A percentile compares a stretch with the other conserved stretches of the same genome.
Conservation (phyloP, 2,888 invertebrate species). For the Leptogaster cylindrica region DNA sequence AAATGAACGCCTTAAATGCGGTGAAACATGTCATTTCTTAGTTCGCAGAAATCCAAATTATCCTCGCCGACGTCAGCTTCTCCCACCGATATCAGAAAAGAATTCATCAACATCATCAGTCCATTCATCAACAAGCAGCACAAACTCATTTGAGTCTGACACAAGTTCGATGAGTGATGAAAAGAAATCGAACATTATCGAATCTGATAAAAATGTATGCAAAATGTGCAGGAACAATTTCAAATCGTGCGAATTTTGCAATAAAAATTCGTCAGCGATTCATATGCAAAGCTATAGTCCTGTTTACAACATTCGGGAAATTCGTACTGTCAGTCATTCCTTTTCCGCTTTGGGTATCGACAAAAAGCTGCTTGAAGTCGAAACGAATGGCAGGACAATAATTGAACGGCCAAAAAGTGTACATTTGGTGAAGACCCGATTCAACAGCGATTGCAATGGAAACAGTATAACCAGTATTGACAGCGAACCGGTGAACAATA, state of each 20-base stretch:
- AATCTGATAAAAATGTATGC: conserved; percentile 49
- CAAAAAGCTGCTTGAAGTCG: conserved; percentile 60
- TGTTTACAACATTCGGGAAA: conserved; percentile 62
- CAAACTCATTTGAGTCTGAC: conserved; percentile 20
- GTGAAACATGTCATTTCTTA: conserved; percentile 77
- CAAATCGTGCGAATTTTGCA: conserved; percentile 57
- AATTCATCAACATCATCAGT: conserved; percentile 42
- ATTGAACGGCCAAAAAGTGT: conserved; percentile 52
- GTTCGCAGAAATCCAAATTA: conserved; percentile 83
- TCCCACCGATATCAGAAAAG: conserved; percentile 51
- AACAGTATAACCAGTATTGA: conserved; percentile 30
- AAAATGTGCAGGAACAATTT: conserved; percentile 55
- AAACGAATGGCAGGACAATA: conserved; percentile 49
- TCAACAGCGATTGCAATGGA: conserved; percentile 37
- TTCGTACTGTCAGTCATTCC: conserved; percentile 59
- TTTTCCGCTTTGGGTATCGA: conserved; percentile 61
- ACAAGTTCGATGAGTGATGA: conserved; percentile 5
- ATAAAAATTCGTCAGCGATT: conserved; percentile 54
- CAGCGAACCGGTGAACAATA: conserved; percentile 59
- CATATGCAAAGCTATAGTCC: conserved; percentile 55
- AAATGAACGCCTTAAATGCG: conserved; percentile 71
- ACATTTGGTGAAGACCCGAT: conserved; percentile 48
- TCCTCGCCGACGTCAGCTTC: conserved; percentile 62
- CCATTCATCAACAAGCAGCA: conserved; percentile 36
- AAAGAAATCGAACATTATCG: background rate